Evolutionary conservation across 2,888 invertebrate species (phyloP).

Genomic region (Apotomis capreana): DNA sequence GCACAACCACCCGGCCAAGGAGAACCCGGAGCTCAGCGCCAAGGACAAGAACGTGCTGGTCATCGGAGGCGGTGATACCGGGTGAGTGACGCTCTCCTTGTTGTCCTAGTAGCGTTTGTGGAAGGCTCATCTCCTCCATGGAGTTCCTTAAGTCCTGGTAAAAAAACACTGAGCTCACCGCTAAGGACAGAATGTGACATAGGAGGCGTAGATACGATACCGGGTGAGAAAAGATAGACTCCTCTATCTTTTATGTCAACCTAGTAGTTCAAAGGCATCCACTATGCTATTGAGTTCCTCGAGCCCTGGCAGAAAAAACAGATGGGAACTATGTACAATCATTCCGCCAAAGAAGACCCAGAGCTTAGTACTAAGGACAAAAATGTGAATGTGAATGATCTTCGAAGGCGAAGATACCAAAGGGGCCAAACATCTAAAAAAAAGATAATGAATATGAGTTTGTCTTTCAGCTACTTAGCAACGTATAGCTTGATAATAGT

Average conservation of each 20-base stretch:
- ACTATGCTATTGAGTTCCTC: too few relatives aligned
- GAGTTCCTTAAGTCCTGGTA: not conserved
- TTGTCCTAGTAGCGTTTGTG: too few relatives aligned
- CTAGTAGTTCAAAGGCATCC: not conserved
- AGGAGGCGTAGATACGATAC: conserved; percentile 85
- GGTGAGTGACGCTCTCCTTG: conserved; percentile 51
- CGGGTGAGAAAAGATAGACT: conserved; percentile 75
- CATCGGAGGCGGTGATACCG: conserved; percentile 81
- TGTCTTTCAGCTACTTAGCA: too few relatives aligned
- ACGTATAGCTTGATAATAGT: too few relatives aligned
- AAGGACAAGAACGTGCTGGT: too few relatives aligned
- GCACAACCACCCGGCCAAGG: not conserved
- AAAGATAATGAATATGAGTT: too few relatives aligned
- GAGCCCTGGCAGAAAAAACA: not conserved
- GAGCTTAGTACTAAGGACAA: too few relatives aligned
- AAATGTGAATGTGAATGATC: too few relatives aligned
- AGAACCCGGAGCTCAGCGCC: not conserved
- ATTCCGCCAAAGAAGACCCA: not conserved
- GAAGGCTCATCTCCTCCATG: not conserved
- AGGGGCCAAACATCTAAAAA: too few relatives aligned
- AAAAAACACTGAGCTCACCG: not conserved
- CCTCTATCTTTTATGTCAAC: not conserved
- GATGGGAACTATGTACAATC: not conserved
- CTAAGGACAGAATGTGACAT: too few relatives aligned
- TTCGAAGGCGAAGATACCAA: too few relatives aligned